phyloP scores from a whole-genome alignment of 2,888 invertebrate genomes.

The Scrobipalpa costella region DNA sequence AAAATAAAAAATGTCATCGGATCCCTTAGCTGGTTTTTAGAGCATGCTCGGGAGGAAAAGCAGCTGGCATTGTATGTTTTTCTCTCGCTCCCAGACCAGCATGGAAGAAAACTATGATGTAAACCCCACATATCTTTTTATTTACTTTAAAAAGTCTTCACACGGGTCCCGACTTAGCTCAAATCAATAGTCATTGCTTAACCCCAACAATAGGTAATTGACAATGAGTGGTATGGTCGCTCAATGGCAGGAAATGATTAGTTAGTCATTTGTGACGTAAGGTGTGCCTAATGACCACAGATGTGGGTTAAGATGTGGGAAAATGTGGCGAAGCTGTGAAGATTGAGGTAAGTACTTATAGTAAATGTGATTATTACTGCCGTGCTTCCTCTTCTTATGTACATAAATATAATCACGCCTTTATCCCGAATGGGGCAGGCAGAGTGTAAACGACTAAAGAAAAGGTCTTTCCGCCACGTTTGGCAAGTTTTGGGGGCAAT shows the following conservation, averaged over 20 bases:
- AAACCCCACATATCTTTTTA: too few relatives aligned
- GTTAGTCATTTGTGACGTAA: slow-evolving; percentile 24
- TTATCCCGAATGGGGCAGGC: too few relatives aligned
- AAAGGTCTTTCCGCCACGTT: too few relatives aligned
- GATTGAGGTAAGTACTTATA: neutral
- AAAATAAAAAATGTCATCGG: too few relatives aligned
- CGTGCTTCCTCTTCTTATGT: too few relatives aligned
- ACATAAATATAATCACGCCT: too few relatives aligned
- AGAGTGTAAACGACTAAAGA: too few relatives aligned
- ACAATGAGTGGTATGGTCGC: slow-evolving; percentile 19
- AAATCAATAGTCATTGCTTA: slow-evolving; percentile 22
- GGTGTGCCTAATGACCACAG: slow-evolving; percentile 11
- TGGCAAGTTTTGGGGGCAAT: too few relatives aligned
- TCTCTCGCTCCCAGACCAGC: too few relatives aligned
- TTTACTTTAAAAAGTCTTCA: slow-evolving; percentile 2
- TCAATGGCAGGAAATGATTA: slow-evolving; percentile 27
- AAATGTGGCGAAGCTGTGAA: slow-evolving; percentile 1
- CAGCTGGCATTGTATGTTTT: too few relatives aligned
- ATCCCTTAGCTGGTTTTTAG: neutral
- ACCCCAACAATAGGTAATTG: slow-evolving; percentile 23
- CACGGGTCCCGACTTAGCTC: slow-evolving; percentile 6
- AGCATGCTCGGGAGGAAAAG: too few relatives aligned
- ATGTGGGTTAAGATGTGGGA: slow-evolving; percentile 19
- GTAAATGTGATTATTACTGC: neutral
- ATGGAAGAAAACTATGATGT: too few relatives aligned